Evolutionary conservation across 2,113 vertebrate species (phyloP).

Genomic region (Poecile atricapillus): DNA sequence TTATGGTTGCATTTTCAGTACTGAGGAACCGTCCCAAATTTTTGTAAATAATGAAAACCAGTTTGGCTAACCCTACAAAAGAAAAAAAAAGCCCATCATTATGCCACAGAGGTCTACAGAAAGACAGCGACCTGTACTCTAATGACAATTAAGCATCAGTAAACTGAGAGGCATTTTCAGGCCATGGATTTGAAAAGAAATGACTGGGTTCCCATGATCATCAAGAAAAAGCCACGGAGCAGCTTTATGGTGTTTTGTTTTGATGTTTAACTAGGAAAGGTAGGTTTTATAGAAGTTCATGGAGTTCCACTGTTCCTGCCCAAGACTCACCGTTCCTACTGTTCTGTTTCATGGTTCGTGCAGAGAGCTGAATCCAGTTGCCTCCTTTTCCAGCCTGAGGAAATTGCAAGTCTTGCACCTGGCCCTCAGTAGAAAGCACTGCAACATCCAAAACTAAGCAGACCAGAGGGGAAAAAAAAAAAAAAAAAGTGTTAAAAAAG

Average conservation of each 20-base stretch:
- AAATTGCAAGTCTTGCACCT: conserved; percentile 97
- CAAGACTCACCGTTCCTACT: conserved; percentile 91
- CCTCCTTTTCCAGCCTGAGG: conserved; percentile 90
- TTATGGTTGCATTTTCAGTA: conserved; percentile 94
- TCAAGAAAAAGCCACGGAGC: neutral
- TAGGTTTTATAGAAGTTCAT: neutral
- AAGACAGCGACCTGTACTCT: neutral
- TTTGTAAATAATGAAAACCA: conserved; percentile 98
- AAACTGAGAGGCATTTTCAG: neutral
- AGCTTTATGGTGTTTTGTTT: neutral
- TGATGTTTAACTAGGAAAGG: neutral
- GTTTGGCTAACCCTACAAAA: conserved; percentile 88
- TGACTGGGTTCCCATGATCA: accelerated
- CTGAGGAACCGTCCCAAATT: conserved; percentile 95
- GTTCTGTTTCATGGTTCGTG: conserved; percentile 97
- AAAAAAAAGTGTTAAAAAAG: neutral
- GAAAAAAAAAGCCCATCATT: neutral
- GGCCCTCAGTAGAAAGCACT: conserved; percentile 95
- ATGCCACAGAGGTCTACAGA: neutral
- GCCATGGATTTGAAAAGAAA: neutral
- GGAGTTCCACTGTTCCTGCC: neutral
- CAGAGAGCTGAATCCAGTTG: conserved; percentile 94
- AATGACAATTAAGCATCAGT: neutral
- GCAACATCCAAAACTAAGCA: conserved; percentile 91
- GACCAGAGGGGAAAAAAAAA: neutral